Base-by-base conservation (phyloP, 2,113 vertebrate species). In the Phodopus roborovskii region DNA sequence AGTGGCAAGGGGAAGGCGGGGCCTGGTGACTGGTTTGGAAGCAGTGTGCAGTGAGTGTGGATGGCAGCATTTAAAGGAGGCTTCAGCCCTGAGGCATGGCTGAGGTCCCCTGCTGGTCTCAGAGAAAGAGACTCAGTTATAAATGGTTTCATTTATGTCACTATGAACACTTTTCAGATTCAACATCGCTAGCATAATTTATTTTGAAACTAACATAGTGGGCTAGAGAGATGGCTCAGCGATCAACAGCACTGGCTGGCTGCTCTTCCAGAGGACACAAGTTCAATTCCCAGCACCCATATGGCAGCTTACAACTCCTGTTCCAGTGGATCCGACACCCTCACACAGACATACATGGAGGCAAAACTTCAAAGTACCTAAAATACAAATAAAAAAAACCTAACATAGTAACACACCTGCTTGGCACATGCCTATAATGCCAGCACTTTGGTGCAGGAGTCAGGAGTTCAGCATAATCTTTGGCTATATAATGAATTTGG, bases 181-280 rank as follows among this genome's bases (percentile, higher is more conserved):
- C 79, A 70, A 88, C 64, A 73, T 73, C 66, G 81, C 26, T 85
- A 95, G 45, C 3, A 19, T 45, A 93, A 78, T 77, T 95, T 73
- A 77, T 83, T 96, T 94, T 85, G 68, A 62, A 95, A 86, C 79
- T 60, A 87, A 70, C 79, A 82, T 86, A 77, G 2, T 75, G 53
- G 53, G 13, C 53, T 56, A 56, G 53, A 56, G 53, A 56, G 53
- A 56, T 56, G 53, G 53, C 53, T 56, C 53, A 56, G 53, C 12
- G 12, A 12, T 56, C 13, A 56, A 56, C 11, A 56, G 53, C 53
- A 56, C 53, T 56, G 53, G 53, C 53, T 50, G 50, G 11, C 50
- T 56, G 53, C 53, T 56, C 53, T 56, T 56, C 53, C 53, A 56
- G 53, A 56, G 53, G 53, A 56, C 12, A 56, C 53, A 12, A 56